Percentiles rank a stretch among this genome's conserved stretches.
These are phyloP conservation scores for Callionymus lyra DNA, from an alignment of 2,113 vertebrate species.

Conservation along the genomic window DNA sequence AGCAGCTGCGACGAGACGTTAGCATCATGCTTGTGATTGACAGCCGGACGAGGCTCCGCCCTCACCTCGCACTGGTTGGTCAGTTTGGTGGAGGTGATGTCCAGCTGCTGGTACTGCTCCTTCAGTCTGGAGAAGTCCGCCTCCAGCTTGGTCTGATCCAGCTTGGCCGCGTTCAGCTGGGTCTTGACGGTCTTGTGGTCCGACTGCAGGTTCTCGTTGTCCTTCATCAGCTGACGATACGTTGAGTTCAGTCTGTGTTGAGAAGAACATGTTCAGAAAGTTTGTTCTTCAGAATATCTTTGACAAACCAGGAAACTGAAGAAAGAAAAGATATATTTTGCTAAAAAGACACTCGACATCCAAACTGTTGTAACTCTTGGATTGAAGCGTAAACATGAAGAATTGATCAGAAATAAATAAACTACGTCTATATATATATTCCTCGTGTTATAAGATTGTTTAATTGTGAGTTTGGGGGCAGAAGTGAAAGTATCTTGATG, in stretches of 20 bases:
- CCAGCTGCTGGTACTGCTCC: conserved; percentile 92
- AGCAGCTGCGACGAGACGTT: conserved; percentile 69
- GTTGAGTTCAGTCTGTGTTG: conserved; percentile 69
- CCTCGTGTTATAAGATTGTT: too few relatives aligned
- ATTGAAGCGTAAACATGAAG: too few relatives aligned
- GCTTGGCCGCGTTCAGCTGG: conserved; percentile 80
- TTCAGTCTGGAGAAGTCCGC: conserved; percentile 91
- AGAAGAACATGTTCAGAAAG: not conserved
- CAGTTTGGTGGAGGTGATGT: conserved; percentile 91
- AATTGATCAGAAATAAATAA: too few relatives aligned
- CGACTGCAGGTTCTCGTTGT: conserved; percentile 84
- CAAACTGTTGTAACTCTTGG: too few relatives aligned
- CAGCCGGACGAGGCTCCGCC: too few relatives aligned
- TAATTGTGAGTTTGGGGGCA: too few relatives aligned
- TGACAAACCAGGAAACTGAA: too few relatives aligned
- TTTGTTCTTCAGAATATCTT: too few relatives aligned
- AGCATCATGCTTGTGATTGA: not conserved
- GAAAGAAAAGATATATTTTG: too few relatives aligned
- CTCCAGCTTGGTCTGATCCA: conserved; percentile 93
- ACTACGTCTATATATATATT: too few relatives aligned
- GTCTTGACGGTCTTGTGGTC: conserved; percentile 93
- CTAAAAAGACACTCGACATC: too few relatives aligned
- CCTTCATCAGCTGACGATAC: conserved; percentile 79
- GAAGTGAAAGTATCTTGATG: too few relatives aligned
- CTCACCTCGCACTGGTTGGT: conserved; percentile 95